phyloP scores from a whole-genome alignment of 1,140 invertebrate genomes.

The Macrobrachium rosenbergii region DNA sequence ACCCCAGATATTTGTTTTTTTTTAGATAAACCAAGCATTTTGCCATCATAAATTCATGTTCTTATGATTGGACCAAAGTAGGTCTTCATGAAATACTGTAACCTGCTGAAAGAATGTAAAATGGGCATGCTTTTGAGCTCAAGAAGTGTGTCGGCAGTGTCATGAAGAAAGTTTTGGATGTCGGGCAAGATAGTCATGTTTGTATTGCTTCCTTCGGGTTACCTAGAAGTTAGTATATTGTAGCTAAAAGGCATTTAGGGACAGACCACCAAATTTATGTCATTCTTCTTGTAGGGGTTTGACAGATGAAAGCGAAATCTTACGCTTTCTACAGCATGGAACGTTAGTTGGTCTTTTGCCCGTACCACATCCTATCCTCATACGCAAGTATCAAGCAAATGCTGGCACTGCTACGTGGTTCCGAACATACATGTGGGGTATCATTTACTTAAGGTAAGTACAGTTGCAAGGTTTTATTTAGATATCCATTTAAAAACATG shows the following conservation, averaged over 20 bases:
- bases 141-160: too few species aligned
- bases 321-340: constrained; percentile 99
- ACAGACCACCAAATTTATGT: too few species aligned
- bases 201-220: background rate
- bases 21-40: too few species aligned
- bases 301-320: constrained; percentile 98
- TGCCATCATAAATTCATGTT: too few species aligned
- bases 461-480: background rate
- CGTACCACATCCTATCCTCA: constrained; percentile 98
- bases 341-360: constrained; percentile 97
- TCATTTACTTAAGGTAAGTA: constrained; percentile 92
- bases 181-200: background rate
- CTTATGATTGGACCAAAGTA: too few species aligned
- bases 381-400: constrained; percentile 99
- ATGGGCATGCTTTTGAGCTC: too few species aligned
- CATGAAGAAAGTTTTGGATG: too few species aligned
- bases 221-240: background rate
- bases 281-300: constrained; percentile 81
- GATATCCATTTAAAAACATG: too few species aligned
- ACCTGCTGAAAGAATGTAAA: too few species aligned
- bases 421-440: constrained; percentile 99
- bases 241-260: constrained; percentile 16
- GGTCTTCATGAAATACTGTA: too few species aligned
- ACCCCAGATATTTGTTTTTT: too few species aligned
- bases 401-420: constrained; percentile 99